Evolutionary conservation across 2,113 vertebrate species (phyloP), one percentile per base, ranked within the genome.

Genomic region (Glareola pratincola): DNA sequence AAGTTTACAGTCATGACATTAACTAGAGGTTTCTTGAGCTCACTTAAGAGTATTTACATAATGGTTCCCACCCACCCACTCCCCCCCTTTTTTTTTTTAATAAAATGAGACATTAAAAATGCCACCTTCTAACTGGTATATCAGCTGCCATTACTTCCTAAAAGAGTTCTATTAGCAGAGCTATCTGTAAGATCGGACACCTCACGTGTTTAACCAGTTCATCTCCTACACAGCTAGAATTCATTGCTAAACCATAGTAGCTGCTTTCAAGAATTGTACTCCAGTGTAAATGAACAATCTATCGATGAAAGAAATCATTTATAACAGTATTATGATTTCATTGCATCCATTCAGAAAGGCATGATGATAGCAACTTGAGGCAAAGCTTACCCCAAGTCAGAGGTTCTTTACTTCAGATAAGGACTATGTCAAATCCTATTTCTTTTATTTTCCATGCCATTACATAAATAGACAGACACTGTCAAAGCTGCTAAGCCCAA

Each of bases 401-500:
- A 94, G 85, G 71, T 94, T 94, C 74, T 94, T 64, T 88, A 94
- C 93, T 93, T 95, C 93, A 92, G 85, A 93, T 94, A 94, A 92
- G 85, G 91, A 79, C 84, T 95, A 50, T 82, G 96, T 94, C 96
- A 96, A 84, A 92, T 94, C 79, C 68, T 45, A 83, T 97, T 96
- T 89, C 60, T 85, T 88, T 85, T 82, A 66, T 81, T 96, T 94
- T 96, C 93, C 72, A 78, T 91, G 72, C 93, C 96, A 92, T 96
- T 96, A 94, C 89, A 92, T 97, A 96, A 97, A 94, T 95, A 96
- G 93, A 92, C 75, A 97, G 93, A 97, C 87, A 92, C 86, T 93
- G 96, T 87, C 97, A 97, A 97, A 85, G 87, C 90, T 95, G 53
- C 78, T 88, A 94, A 91, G 79, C 87, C 93, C 68, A 96, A 90